Conservation (phyloP, 2,113 vertebrate genomes). For the Sinocyclocheilus anshuiensis region DNA sequence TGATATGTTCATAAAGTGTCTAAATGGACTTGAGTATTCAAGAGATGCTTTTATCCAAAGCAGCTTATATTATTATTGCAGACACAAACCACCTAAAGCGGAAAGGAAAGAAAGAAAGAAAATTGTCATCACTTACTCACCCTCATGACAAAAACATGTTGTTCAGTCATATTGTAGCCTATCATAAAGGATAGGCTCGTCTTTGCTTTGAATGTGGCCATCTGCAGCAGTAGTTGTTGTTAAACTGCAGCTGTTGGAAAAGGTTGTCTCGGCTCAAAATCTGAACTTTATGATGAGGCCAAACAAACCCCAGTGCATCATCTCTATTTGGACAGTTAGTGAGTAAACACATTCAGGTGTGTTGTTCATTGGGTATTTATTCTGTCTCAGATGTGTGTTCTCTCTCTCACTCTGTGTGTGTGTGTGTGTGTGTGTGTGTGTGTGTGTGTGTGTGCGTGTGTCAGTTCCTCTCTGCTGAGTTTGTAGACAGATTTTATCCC, state of each 20-base stretch:
- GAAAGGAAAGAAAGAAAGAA: too few species aligned
- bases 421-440: background rate
- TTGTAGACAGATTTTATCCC: background rate
- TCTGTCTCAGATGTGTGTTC: background rate
- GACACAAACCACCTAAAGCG: background rate
- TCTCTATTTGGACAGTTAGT: background rate
- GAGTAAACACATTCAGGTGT: conserved; percentile 30
- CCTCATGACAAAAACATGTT: too few species aligned
- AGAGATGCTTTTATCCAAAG: background rate
- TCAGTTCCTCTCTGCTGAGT: background rate
- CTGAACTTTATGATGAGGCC: background rate
- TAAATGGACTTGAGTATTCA: background rate
- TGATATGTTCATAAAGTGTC: background rate
- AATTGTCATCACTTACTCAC: background rate
- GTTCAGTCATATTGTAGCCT: background rate
- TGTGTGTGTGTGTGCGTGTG: background rate
- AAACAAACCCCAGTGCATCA: background rate
- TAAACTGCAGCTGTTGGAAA: background rate
- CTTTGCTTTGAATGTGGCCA: background rate
- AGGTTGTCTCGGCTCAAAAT: background rate
- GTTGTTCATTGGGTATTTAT: conserved; percentile 12
- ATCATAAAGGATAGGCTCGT: too few species aligned
- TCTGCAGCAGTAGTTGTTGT: background rate
- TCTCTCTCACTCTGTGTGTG: background rate
- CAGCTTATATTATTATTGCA: background rate